phyloP scores from a whole-genome alignment of 2,113 vertebrate species.

The Planiliza haematocheilus region DNA sequence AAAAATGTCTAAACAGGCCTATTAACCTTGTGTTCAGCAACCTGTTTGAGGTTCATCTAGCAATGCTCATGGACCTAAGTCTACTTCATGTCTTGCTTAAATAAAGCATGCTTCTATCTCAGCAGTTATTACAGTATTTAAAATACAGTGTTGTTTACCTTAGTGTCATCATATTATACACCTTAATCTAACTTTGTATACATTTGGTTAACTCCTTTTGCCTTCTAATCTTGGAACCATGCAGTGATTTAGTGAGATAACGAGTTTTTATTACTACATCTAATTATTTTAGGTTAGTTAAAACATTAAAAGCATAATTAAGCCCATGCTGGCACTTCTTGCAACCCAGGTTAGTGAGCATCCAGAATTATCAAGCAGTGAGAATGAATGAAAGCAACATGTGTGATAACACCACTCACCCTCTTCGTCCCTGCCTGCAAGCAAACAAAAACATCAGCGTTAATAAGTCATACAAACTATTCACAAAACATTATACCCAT shows the following conservation, averaged over 20 bases:
- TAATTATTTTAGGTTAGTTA: not conserved
- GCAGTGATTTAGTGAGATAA: not conserved
- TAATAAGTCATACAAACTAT: not conserved
- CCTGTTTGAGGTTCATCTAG: too few relatives aligned
- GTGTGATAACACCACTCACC: slow-evolving; percentile 63
- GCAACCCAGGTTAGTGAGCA: slow-evolving; percentile 11
- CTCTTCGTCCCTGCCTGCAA: slow-evolving; percentile 66
- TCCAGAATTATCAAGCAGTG: slow-evolving; percentile 29
- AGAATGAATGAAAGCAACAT: not conserved
- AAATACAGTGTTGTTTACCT: too few relatives aligned
- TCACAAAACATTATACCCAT: not conserved
- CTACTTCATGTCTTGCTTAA: too few relatives aligned
- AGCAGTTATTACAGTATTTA: too few relatives aligned
- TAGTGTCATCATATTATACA: too few relatives aligned
- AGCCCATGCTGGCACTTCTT: slow-evolving; percentile 8
- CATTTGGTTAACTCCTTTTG: too few relatives aligned
- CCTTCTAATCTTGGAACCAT: not conserved
- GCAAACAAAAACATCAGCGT: slow-evolving; percentile 29
- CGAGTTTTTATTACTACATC: not conserved
- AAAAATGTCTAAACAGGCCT: too few relatives aligned
- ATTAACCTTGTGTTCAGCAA: too few relatives aligned
- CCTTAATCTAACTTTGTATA: too few relatives aligned
- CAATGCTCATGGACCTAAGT: too few relatives aligned
- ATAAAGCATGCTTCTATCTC: too few relatives aligned
- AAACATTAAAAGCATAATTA: not conserved